Base-by-base conservation (phyloP, 2,113 vertebrate species). In the Archilochus colubris region DNA sequence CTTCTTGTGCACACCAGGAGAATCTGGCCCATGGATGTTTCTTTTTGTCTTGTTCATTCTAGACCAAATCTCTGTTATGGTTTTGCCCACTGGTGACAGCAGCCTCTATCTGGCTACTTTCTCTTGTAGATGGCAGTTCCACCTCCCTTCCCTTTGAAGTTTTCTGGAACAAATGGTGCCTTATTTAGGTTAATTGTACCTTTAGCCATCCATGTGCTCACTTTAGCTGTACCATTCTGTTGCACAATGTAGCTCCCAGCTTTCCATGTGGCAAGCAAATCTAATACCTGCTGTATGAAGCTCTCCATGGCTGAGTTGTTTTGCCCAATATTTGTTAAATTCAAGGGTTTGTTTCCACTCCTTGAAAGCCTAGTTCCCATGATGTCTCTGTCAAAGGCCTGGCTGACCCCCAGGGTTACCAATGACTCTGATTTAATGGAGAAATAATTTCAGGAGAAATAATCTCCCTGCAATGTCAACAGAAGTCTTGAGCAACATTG, bases 141-240 rank as follows among this genome's bases (percentile, higher is more conserved):
- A 43, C 28, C 6, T 66, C 24, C 40, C 70, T 87, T 86, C 10
- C 6, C 10, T 14, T 43, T 46, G 82, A 38, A 61, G 48, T 14
- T 3, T 88, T 93, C 68, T 83, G 64, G 31, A 44, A 74, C 67
- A 86, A 93, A 88, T 75, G 14, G 1, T 81, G 27, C 12, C 38
- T 86, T 61, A 67, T 88, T 93, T 88, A 86, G 19, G 70, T 80
- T 91, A 88, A 94, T 95, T 67, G 44, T 27, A 43, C 30, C 21
- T 88, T 70, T 81, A 75, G 30, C 30, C 19, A 80, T 36, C 58
- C 40, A 20, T 44, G 23, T 54, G 28, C 14, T 77, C 5, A 5
- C 24, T 88, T 66, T 24, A 36, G 24, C 31, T 72, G 24, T 54
- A 46, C 9, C 0, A 1, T 63, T 78, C 76, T 53, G 51, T 58